A percentile compares a stretch with the other conserved stretches of the same genome.
phyloP scores from a whole-genome alignment of 2,888 invertebrate genomes.

The Osmoderma eremita region DNA sequence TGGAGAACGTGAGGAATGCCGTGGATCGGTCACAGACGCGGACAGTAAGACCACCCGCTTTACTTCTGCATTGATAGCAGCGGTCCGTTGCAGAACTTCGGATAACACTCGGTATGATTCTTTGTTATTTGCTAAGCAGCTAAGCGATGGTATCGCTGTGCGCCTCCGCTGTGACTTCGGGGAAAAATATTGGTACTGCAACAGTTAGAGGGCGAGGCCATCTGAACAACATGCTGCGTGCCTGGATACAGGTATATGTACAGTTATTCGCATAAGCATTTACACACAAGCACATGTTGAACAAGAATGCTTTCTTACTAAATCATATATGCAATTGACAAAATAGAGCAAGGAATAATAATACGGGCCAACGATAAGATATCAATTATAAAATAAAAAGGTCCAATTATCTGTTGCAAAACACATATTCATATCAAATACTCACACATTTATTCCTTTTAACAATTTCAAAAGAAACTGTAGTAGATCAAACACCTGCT shows the following conservation, averaged over 20 bases:
- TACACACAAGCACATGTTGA: neutral
- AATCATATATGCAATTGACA: too few relatives aligned
- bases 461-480: too few relatives aligned
- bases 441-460: too few relatives aligned
- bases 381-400: too few relatives aligned
- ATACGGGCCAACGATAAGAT: too few relatives aligned
- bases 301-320: too few relatives aligned
- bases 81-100: conserved; percentile 17
- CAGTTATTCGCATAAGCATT: conserved; percentile 15
- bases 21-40: conserved; percentile 52
- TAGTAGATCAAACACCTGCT: too few relatives aligned
- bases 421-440: too few relatives aligned
- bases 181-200: conserved; percentile 27
- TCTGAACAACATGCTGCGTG: neutral
- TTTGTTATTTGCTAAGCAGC: conserved; percentile 27
- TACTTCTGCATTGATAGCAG: conserved; percentile 42
- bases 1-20: conserved; percentile 53
- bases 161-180: conserved; percentile 10
- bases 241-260: neutral
- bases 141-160: conserved; percentile 17
- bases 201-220: conserved; percentile 30
- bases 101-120: conserved; percentile 22
- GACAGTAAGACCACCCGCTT: conserved; percentile 53
- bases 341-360: too few relatives aligned
- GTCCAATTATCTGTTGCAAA: too few relatives aligned